Percentiles rank a stretch among this genome's conserved stretches.
Evolutionary conservation across 2,113 vertebrate genomes (phyloP).

Genomic region (Muntiacus reevesi): DNA sequence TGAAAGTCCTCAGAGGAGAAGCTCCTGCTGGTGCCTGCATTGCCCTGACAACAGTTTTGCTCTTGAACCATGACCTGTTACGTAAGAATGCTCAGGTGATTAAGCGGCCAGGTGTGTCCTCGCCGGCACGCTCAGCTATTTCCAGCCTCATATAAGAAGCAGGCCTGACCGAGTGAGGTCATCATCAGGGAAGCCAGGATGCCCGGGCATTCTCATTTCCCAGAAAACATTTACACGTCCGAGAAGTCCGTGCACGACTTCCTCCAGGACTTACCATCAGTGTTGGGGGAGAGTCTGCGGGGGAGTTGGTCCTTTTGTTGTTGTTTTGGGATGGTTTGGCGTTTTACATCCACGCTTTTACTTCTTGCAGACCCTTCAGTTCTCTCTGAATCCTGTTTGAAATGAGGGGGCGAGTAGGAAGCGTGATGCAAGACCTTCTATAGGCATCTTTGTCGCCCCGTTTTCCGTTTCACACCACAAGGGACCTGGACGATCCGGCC

Average conservation of each 20-base stretch:
- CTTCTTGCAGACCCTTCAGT: neutral
- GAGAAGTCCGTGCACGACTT: neutral
- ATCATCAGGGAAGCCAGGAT: neutral
- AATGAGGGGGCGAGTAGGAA: neutral
- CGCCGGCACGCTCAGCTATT: constrained; percentile 5
- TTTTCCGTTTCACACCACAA: neutral
- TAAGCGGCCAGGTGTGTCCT: neutral
- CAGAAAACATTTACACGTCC: neutral
- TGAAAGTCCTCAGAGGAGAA: neutral
- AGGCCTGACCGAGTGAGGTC: neutral
- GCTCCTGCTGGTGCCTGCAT: neutral
- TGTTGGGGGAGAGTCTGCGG: neutral
- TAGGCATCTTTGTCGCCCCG: neutral
- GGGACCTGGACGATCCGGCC: neutral
- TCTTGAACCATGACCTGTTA: neutral
- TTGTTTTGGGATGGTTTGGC: neutral
- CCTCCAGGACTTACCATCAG: neutral
- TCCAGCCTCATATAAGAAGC: neutral
- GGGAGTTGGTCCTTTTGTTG: too few relatives aligned
- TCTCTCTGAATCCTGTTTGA: neutral
- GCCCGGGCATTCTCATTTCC: neutral
- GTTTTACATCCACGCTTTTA: neutral
- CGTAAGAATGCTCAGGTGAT: neutral
- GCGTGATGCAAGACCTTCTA: too few relatives aligned
- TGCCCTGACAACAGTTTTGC: neutral